phyloP scores from a whole-genome alignment of 2,888 invertebrate genomes.

The Psylliodes chrysocephalus region DNA sequence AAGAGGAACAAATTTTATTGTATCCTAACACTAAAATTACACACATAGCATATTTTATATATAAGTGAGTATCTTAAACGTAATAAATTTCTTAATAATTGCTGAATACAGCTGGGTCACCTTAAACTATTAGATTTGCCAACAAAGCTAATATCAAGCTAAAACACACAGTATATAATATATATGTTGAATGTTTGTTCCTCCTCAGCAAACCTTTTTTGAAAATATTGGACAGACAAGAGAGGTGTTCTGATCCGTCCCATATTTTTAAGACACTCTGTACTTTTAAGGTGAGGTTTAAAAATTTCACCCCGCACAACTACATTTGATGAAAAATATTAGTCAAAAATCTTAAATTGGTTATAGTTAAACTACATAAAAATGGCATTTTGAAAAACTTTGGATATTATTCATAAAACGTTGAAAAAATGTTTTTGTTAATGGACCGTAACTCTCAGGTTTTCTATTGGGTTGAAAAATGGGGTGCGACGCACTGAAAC shows the following conservation, averaged over 20 bases:
- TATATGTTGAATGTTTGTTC: conserved; percentile 23
- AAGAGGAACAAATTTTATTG: conserved; percentile 18
- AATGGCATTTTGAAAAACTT: conserved; percentile 38
- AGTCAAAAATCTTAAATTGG: conserved; percentile 22
- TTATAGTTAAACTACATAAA: conserved; percentile 52
- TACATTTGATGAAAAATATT: conserved; percentile 22
- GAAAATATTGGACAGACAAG: conserved; percentile 12
- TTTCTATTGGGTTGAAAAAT: conserved; percentile 10
- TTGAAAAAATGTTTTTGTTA: conserved; percentile 3
- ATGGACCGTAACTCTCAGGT: conserved; percentile 5
- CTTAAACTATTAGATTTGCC: conserved; percentile 29
- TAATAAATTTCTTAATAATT: conserved; percentile 21
- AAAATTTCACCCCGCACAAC: conserved; percentile 22
- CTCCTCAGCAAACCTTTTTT: neutral
- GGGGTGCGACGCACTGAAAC: conserved; percentile 3
- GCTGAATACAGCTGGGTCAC: conserved; percentile 25
- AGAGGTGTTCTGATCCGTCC: conserved; percentile 21
- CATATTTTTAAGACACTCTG: neutral
- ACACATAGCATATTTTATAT: conserved; percentile 30
- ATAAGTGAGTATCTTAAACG: conserved; percentile 31
- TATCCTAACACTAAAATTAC: conserved; percentile 22
- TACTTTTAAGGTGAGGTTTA: neutral
- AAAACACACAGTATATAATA: conserved; percentile 29
- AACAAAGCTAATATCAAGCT: conserved; percentile 34
- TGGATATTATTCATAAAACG: neutral